Conservation (phyloP, 2,797 vertebrate genomes). For the Catostomus latipinnis region DNA sequence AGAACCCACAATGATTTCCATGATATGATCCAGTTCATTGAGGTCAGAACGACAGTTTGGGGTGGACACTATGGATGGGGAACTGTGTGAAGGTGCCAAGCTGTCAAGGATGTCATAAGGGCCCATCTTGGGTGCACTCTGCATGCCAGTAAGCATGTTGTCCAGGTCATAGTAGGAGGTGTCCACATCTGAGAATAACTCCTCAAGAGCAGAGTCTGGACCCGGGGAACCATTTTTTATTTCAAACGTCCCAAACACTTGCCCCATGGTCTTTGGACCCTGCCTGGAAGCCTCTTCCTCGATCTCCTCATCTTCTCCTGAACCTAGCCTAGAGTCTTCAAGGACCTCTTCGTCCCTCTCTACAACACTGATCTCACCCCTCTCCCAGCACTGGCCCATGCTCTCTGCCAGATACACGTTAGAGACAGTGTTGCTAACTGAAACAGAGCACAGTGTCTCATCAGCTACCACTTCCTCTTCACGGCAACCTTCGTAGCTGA, state of each 20-base stretch:
- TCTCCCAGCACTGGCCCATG: constrained; percentile 65
- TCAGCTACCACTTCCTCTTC: constrained; percentile 65
- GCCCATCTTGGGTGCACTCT: constrained; percentile 85
- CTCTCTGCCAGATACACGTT: constrained; percentile 68
- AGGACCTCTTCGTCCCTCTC: constrained; percentile 65
- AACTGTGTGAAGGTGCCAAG: constrained; percentile 79
- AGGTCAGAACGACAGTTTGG: constrained; percentile 85
- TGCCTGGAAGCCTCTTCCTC: constrained; percentile 54
- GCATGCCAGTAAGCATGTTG: constrained; percentile 93
- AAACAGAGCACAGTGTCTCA: constrained; percentile 60
- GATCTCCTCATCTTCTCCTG: constrained; percentile 53
- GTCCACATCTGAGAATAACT: constrained; percentile 94
- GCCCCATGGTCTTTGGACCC: constrained; percentile 79
- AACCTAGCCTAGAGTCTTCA: constrained; percentile 50
- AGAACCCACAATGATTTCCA: constrained; percentile 89
- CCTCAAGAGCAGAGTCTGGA: constrained; percentile 85
- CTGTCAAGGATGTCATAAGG: constrained; percentile 89
- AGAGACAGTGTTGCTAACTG: constrained; percentile 45
- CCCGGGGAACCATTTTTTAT: constrained; percentile 75
- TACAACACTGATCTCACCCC: constrained; percentile 52
- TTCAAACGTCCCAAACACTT: constrained; percentile 85
- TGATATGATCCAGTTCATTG: constrained; percentile 87
- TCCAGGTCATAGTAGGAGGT: constrained; percentile 94
- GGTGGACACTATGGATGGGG: constrained; percentile 69
- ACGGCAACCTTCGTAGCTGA: constrained; percentile 62